Evolutionary conservation across 2,113 vertebrate genomes (phyloP).

Genomic region (Lophotis ruficrista): DNA sequence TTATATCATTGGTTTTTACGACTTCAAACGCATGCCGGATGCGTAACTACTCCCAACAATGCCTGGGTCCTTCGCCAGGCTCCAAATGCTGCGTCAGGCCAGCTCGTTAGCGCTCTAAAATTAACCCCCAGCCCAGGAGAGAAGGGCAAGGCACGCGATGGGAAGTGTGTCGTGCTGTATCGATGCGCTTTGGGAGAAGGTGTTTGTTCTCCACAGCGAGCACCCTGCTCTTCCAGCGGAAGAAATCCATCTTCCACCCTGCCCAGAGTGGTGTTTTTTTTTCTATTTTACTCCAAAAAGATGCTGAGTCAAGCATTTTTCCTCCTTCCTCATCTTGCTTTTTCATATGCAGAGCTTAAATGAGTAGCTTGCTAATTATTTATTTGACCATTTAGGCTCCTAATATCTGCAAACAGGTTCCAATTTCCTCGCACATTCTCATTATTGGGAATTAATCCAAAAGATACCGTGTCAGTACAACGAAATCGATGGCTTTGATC

Average conservation of each 20-base stretch:
- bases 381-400: conserved; percentile 3
- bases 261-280: neutral
- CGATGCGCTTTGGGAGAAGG: neutral
- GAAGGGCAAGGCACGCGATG: rapidly evolving
- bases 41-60: rapidly evolving
- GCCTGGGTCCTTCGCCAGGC: neutral
- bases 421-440: conserved; percentile 1
- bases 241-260: neutral
- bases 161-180: rapidly evolving
- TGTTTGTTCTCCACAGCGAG: neutral
- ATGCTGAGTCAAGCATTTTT: neutral
- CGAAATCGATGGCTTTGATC: conserved; percentile 56
- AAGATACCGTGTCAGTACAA: neutral
- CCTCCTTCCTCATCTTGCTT: neutral
- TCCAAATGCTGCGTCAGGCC: rapidly evolving
- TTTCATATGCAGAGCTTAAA: neutral
- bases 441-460: conserved; percentile 45
- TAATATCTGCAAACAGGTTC: conserved; percentile 18
- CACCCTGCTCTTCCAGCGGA: neutral
- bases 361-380: conserved; percentile 20
- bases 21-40: rapidly evolving
- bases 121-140: neutral
- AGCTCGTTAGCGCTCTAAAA: rapidly evolving
- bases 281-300: neutral
- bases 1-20: no score